Conservation (phyloP, 1,140 invertebrate genomes). For the Rhagoletis zephyria region DNA sequence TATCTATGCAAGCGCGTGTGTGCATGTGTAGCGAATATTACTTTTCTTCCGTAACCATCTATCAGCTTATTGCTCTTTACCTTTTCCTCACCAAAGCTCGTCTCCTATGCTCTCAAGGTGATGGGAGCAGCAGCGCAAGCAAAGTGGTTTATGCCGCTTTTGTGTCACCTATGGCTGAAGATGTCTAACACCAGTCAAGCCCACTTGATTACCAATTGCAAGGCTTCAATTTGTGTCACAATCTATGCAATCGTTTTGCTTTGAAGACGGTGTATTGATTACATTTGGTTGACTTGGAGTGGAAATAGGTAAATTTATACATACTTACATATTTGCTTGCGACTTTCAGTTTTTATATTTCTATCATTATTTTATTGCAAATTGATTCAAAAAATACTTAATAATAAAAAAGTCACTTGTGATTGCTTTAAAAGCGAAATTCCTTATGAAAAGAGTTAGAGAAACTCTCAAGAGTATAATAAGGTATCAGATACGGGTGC, state of each 20-base stretch:
- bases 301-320: background rate
- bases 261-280: background rate
- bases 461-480: too few relatives aligned
- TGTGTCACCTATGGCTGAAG: background rate
- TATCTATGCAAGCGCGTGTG: background rate
- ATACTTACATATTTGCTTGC: too few relatives aligned
- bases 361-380: too few relatives aligned
- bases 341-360: too few relatives aligned
- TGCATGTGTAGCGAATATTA: background rate
- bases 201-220: background rate
- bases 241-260: background rate
- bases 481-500: too few relatives aligned
- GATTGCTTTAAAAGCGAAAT: too few relatives aligned
- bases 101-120: background rate
- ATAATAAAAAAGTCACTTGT: too few relatives aligned
- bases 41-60: background rate
- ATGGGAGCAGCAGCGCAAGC: background rate
- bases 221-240: slow-evolving; percentile 5
- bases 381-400: too few relatives aligned
- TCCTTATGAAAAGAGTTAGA: too few relatives aligned
- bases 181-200: background rate
- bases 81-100: background rate
- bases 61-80: background rate
- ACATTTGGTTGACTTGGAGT: background rate
- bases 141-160: background rate